Base-by-base conservation (phyloP, 2,797 vertebrate genomes). In the Pygocentrus nattereri region DNA sequence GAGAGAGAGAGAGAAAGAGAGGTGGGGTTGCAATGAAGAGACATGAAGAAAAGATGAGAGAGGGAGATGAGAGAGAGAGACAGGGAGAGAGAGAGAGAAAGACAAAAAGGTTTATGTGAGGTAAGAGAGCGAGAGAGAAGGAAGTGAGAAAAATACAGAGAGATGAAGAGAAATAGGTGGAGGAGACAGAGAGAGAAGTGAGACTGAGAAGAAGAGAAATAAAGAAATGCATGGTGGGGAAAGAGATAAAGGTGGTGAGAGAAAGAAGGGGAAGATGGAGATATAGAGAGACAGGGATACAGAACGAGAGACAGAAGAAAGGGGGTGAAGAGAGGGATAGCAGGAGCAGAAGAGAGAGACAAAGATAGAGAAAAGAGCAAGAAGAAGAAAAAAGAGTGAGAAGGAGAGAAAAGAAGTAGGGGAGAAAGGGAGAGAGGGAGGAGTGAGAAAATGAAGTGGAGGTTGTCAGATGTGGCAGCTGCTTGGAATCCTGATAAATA, bases 401-500 rank as follows among this genome's bases (percentile, higher is more conserved):
- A 19, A 69, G 78, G 74, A 23, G 67, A 74, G 44, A 59, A 21
- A 62, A 11, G 5, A 15, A n/a, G n/a, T n/a, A 62, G 5, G 11
- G 27, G 2, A 59, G 25, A 19, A 74, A 78, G 52, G 54, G 86
- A 76, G 86, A 85, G 81, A 72, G 88, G 89, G 88, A 82, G 91
- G 94, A 96, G 96, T 93, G 96, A 93, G 95, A 93, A 95, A 97
- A 97, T 96, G 96, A 97, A 98, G 97, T 97, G 96, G 95, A 96
- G 97, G 95, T 96, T 97, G 97, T 98, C 97, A 99, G 96, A 96
- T 95, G 96, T 96, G 97, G 97, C 97, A 98, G 97, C 97, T 97
- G 97, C 96, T 96, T 94, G 93, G 96, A 96, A 97, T 96, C 95
- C 96, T 98, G 97, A 98, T 98, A 98, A 98, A 99, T 98, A 99